Evolutionary conservation across 2,113 vertebrate genomes (phyloP).

Genomic region (Caloenas nicobarica): DNA sequence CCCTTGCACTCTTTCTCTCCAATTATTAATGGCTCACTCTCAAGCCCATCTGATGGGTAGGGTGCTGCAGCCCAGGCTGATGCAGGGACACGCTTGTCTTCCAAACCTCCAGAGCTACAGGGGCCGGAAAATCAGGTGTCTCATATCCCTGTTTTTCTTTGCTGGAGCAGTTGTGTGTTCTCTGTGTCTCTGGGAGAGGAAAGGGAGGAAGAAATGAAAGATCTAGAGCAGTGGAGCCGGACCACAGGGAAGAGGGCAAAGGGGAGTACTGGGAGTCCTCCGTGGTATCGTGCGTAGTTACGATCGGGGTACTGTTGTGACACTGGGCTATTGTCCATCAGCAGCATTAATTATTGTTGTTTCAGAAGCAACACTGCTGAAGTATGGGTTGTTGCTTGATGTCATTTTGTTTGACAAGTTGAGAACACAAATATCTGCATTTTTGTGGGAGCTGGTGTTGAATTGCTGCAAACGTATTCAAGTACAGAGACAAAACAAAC

Average conservation of each 20-base stretch:
- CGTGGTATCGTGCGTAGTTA: fast-evolving
- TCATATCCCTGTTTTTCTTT: not conserved
- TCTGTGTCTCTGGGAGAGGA: not conserved
- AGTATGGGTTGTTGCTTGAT: not conserved
- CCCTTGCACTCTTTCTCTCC: not conserved
- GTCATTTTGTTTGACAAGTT: constrained; percentile 2
- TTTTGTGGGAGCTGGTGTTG: not conserved
- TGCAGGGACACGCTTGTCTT: not conserved
- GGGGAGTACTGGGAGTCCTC: not conserved
- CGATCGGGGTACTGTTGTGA: not conserved
- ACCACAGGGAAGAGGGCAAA: not conserved
- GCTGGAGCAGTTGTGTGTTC: not conserved
- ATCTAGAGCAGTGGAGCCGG: not conserved
- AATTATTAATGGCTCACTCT: not conserved
- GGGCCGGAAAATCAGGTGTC: not conserved
- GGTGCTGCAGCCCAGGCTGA: not conserved
- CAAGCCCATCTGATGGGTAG: not conserved
- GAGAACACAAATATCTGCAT: not conserved
- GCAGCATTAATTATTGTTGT: not conserved
- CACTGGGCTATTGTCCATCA: not conserved
- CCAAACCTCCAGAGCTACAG: not conserved
- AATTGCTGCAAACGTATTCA: not conserved
- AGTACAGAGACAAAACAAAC: constrained; percentile 22
- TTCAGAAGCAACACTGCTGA: not conserved
- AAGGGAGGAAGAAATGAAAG: not conserved